A percentile compares a stretch with the other conserved stretches of the same genome.
Evolutionary conservation across 2,888 invertebrate genomes (phyloP).

Genomic region (Steinernema scapterisci): DNA sequence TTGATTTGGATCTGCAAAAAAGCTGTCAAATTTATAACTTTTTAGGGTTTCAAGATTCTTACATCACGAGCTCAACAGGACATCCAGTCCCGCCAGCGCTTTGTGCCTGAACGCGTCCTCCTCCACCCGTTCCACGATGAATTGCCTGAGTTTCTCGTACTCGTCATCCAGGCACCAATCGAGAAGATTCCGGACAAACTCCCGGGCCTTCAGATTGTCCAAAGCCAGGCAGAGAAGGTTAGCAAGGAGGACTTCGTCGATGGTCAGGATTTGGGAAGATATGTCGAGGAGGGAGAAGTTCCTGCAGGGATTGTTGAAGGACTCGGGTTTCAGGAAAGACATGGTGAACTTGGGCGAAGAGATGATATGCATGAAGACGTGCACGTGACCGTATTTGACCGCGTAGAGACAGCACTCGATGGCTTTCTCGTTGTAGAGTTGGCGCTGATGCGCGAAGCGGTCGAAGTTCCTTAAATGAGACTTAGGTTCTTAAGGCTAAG

Average conservation of each 20-base stretch:
- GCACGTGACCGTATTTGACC: not conserved
- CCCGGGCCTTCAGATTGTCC: not conserved
- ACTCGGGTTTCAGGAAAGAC: not conserved
- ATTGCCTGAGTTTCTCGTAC: not conserved
- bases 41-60: too few relatives aligned
- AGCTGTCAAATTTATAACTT: too few relatives aligned
- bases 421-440: conserved; percentile 1
- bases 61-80: not conserved
- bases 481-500: too few relatives aligned
- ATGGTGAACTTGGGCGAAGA: not conserved
- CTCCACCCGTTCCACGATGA: not conserved
- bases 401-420: conserved; percentile 6
- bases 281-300: not conserved
- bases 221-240: not conserved
- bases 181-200: not conserved
- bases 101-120: not conserved
- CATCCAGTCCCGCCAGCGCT: not conserved
- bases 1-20: too few relatives aligned
- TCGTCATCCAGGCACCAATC: conserved; percentile 16
- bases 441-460: not conserved
- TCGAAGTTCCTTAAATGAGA: conserved; percentile 8
- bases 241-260: not conserved
- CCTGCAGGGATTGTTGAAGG: not conserved
- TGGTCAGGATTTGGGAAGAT: not conserved
- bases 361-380: not conserved